Percentiles rank a stretch among this genome's conserved stretches.
phyloP scores from a whole-genome alignment of 2,888 invertebrate species.

The Ennomos erosarius region DNA sequence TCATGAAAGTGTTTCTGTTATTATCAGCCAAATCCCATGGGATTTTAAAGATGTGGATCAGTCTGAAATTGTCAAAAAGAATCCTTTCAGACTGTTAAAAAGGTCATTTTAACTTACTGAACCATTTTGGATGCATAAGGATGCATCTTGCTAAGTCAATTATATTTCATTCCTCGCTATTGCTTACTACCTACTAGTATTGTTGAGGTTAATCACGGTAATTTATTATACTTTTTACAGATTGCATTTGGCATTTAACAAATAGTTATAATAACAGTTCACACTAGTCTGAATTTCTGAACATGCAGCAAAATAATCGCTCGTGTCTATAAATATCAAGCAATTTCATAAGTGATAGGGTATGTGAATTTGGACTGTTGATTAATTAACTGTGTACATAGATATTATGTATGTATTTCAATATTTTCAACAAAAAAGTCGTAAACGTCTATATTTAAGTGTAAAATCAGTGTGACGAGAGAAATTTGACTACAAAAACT shows the following conservation, averaged over 20 bases:
- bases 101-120: too few species aligned
- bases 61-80: too few species aligned
- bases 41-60: too few species aligned
- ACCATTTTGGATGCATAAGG: too few species aligned
- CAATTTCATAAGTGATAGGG: conserved; percentile 36
- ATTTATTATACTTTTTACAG: neutral
- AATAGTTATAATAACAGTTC: too few species aligned
- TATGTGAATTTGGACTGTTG: conserved; percentile 39
- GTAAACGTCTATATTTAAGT: conserved; percentile 74
- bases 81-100: too few species aligned
- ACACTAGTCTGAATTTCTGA: too few species aligned
- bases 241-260: too few species aligned
- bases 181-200: too few species aligned
- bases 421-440: conserved; percentile 64
- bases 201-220: too few species aligned
- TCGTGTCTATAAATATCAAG: conserved; percentile 36
- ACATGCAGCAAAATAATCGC: conserved; percentile 3
- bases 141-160: too few species aligned
- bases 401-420: conserved; percentile 65
- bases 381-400: conserved; percentile 70
- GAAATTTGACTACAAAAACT: conserved; percentile 67
- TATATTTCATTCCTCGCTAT: too few species aligned
- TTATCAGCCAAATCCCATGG: neutral
- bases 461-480: conserved; percentile 82
- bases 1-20: conserved; percentile 24